phyloP scores from a whole-genome alignment of 1,140 invertebrate species.

The Colletes gigas region DNA sequence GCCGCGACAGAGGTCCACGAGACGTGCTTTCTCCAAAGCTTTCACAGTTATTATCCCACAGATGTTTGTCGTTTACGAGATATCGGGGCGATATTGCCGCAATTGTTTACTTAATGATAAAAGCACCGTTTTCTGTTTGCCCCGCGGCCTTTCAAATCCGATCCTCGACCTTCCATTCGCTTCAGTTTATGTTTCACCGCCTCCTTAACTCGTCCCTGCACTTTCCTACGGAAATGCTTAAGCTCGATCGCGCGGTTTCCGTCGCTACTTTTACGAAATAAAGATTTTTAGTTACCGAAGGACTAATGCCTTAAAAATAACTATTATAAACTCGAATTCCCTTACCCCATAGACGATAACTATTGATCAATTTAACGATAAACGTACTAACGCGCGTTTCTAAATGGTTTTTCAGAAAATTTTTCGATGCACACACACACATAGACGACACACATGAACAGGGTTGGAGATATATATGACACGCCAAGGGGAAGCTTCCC shows the following conservation, averaged over 20 bases:
- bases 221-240: no score
- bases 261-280: no score
- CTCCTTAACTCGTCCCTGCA: not conserved
- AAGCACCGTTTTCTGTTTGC: slow-evolving; percentile 72
- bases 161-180: not conserved
- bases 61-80: slow-evolving; percentile 72
- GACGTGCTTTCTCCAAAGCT: slow-evolving; percentile 67
- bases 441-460: not conserved
- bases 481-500: slow-evolving; percentile 53
- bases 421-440: not conserved
- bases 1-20: slow-evolving; percentile 27
- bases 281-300: no score
- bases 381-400: no score
- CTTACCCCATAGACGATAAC: no score
- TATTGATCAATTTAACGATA: no score
- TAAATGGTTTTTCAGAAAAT: not conserved
- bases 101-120: slow-evolving; percentile 77
- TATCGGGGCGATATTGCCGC: slow-evolving; percentile 56
- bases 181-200: not conserved
- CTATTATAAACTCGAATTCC: no score
- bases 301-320: no score
- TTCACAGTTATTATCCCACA: slow-evolving; percentile 77
- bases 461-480: slow-evolving; percentile 26
- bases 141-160: slow-evolving; percentile 66
- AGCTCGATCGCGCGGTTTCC: no score